Conservation (phyloP, 2,113 vertebrate genomes). For the Barbus barbus region DNA sequence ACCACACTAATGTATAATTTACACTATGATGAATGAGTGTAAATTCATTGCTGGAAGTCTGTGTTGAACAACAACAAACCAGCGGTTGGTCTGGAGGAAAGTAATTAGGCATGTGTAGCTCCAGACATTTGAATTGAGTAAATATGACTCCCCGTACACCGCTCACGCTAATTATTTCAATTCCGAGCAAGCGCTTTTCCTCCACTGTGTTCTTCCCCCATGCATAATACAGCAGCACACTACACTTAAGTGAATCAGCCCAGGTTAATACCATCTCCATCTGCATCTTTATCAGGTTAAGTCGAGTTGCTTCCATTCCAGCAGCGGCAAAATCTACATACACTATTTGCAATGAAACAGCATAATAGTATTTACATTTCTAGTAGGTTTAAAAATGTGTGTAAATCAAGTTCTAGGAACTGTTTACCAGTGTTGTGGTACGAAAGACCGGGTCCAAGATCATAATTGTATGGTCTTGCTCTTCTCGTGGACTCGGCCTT, state of each 20-base stretch:
- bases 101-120: constrained; percentile 47
- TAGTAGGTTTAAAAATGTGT: background rate
- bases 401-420: constrained; percentile 4
- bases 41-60: constrained; percentile 35
- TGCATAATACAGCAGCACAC: constrained; percentile 27
- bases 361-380: background rate
- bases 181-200: constrained; percentile 16
- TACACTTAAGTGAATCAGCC: constrained; percentile 7
- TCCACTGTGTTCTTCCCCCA: constrained; percentile 22
- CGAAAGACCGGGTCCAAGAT: too few species aligned
- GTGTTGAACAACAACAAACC: constrained; percentile 42
- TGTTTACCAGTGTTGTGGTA: background rate
- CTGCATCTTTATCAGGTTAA: constrained; percentile 17
- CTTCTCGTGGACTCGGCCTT: background rate
- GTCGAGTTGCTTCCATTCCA: background rate
- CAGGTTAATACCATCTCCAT: constrained; percentile 8
- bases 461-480: background rate
- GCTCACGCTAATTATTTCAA: constrained; percentile 26
- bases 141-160: constrained; percentile 43
- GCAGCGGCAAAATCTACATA: background rate
- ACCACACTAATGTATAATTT: constrained; percentile 41
- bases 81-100: constrained; percentile 38
- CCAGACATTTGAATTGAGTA: constrained; percentile 39
- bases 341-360: background rate
- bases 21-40: constrained; percentile 30